Conservation (phyloP, 2,113 vertebrate species). For the Erythrocercus mccallii region DNA sequence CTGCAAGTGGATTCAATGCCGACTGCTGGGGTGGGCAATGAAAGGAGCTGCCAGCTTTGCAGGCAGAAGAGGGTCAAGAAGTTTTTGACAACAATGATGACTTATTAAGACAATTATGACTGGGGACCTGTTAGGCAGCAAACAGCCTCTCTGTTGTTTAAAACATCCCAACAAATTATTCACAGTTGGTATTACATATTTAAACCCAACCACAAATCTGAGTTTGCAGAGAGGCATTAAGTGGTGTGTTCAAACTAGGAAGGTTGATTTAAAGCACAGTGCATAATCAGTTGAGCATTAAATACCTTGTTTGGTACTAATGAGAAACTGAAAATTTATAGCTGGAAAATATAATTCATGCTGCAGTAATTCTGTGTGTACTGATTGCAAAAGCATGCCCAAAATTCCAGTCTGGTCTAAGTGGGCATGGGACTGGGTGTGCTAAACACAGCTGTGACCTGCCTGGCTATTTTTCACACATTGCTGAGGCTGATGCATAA, state of each 20-base stretch:
- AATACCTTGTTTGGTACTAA: conserved; percentile 19
- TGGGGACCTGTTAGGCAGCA: neutral
- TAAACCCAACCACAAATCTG: neutral
- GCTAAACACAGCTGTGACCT: neutral
- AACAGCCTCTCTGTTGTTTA: neutral
- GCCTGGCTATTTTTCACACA: neutral
- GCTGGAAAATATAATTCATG: conserved; percentile 36
- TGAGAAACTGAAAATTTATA: neutral
- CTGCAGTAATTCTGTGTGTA: neutral
- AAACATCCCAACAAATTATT: neutral
- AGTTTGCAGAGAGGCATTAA: neutral
- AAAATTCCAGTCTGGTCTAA: neutral
- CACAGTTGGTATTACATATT: neutral
- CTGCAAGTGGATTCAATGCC: neutral
- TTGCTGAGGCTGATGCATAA: neutral
- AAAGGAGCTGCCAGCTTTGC: neutral
- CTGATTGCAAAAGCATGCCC: neutral
- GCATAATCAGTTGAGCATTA: neutral
- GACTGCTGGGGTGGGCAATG: neutral
- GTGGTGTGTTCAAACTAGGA: neutral
- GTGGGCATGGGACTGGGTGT: neutral
- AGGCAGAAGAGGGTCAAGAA: neutral
- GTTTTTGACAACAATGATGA: neutral
- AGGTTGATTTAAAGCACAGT: neutral
- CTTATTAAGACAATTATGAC: neutral